Evolutionary conservation across 2,888 invertebrate species (phyloP), one percentile per base, ranked within the genome.

Genomic region (Gari tellinella): DNA sequence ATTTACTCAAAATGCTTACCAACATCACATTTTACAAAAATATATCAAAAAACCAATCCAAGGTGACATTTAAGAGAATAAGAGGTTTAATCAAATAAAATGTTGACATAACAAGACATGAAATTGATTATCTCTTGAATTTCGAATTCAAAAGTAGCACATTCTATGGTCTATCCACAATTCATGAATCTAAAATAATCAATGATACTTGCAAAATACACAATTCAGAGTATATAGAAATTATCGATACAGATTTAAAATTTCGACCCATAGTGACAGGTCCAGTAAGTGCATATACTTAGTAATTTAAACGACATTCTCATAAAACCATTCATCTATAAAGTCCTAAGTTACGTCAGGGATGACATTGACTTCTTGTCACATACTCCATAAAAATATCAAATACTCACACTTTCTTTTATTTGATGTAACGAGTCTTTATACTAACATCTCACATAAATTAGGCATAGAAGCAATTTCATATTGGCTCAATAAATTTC

Each of bases 111-210:
- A 62, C 56, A 25, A 19, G 61, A 12, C 31, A 57, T 2, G 52
- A 66, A 49, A 37, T 40, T n/a, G 62, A 62, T 14, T 65, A 66
- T 31, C 21, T 72, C 14, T 40, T 37, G 26, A 46, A 57, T n/a
- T 57, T 72, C 43, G 49, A 65, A 43, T 21, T 14, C 10, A 52
- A 57, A 58, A 43, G 25, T 15, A 64, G 53, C 31, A 51, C 55
- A 25, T 73, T 73, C 45, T 73, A 63, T 49, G 67, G 63, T 14
- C 23, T 67, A 43, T 63, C 58, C 4, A 63, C 67, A 60, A 60
- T 67, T 19, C 73, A 60, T 43, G 64, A 73, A 64, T 41, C 43
- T 8, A 64, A 37, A 10, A 0, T 45, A 49, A 68, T 55, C 4
- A 56, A 43, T 15, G n/a, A 56, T 5, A 5, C 40, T 21, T 43